These are phyloP conservation scores for Lepidurus apus DNA, from an alignment of 1,140 invertebrate species.

Conservation along the genomic window DNA sequence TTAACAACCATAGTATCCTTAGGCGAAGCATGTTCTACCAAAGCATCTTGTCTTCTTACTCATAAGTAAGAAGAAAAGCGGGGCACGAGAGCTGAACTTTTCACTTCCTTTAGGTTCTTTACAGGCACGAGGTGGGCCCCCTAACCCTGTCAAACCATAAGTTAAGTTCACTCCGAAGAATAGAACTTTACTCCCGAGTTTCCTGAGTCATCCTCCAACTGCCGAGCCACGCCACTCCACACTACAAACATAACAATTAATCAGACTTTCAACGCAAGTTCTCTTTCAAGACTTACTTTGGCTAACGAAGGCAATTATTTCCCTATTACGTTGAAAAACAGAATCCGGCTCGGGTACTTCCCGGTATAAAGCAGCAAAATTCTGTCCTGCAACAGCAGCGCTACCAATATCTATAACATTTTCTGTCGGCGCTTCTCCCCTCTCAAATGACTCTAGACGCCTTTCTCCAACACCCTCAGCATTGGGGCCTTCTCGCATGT, in stretches of 20 bases:
- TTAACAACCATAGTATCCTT: background rate
- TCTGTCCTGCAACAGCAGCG: background rate
- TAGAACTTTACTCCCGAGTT: conserved; percentile 4
- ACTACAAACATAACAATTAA: background rate
- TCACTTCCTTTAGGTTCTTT: background rate
- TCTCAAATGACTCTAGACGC: conserved; percentile 1
- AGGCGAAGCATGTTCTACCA: background rate
- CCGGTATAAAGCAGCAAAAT: conserved; percentile 31
- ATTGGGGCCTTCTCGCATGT: too few relatives aligned
- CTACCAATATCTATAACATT: background rate
- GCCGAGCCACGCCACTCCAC: conserved; percentile 2
- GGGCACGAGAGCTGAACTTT: background rate
- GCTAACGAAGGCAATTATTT: conserved; percentile 32
- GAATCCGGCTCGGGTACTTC: conserved; percentile 26
- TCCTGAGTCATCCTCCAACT: conserved; percentile 4
- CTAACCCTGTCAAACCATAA: background rate
- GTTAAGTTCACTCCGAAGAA: background rate
- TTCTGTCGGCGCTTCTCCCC: background rate
- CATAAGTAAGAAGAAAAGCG: background rate
- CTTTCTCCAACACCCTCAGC: conserved; percentile 6
- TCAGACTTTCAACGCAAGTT: background rate
- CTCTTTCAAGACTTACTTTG: conserved; percentile 12
- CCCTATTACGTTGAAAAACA: conserved; percentile 26
- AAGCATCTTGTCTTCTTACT: background rate
- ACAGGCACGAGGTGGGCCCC: background rate